phyloP scores from a whole-genome alignment of 2,113 vertebrate genomes.

The Erythrocercus mccallii region DNA sequence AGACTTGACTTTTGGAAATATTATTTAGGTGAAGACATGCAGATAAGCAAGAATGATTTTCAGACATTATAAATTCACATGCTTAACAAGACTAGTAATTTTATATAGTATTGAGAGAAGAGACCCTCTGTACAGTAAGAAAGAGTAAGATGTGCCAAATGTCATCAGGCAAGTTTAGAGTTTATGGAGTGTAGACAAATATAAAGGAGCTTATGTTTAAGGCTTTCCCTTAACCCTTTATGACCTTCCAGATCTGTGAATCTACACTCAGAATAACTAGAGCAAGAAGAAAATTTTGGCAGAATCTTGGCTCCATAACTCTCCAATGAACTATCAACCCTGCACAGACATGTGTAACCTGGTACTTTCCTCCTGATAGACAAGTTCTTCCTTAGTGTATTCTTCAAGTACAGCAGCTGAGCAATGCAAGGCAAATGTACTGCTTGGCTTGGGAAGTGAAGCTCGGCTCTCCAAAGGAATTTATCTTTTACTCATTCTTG shows the following conservation, averaged over 20 bases:
- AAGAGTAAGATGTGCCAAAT: neutral
- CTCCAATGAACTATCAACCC: neutral
- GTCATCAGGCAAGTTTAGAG: neutral
- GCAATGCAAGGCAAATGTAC: neutral
- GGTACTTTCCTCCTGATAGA: neutral
- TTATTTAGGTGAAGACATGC: neutral
- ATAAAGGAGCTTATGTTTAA: conserved; percentile 25
- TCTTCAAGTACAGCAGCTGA: neutral
- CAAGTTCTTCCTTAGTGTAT: neutral
- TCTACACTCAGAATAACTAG: neutral
- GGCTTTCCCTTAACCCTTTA: neutral
- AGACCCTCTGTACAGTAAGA: neutral
- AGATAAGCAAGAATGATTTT: conserved; percentile 35
- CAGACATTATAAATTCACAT: neutral
- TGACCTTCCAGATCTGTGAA: neutral
- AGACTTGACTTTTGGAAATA: neutral
- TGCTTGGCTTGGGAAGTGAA: neutral
- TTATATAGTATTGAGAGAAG: neutral
- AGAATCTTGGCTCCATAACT: neutral
- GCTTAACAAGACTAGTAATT: conserved; percentile 1
- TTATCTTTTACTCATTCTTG: neutral
- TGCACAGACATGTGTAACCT: neutral
- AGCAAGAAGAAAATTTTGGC: neutral
- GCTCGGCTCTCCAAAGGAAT: neutral
- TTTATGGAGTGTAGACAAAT: neutral